Percentiles rank a stretch among this genome's conserved stretches.
phyloP scores from a whole-genome alignment of 2,888 invertebrate species.

The Melieria picta region DNA sequence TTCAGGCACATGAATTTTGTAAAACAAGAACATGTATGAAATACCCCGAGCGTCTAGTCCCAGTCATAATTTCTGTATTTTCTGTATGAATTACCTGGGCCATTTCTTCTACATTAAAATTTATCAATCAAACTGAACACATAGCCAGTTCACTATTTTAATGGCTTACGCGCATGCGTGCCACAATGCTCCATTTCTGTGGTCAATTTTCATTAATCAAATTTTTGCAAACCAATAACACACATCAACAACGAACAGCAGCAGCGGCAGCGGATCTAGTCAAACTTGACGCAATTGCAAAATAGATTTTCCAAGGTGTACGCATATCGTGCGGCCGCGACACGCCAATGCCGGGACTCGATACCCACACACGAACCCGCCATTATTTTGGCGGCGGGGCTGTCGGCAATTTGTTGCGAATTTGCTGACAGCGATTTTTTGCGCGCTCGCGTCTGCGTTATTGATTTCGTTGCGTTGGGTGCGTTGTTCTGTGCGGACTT shows the following conservation, averaged over 20 bases:
- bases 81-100: no score
- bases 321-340: not conserved
- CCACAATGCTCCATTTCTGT: slow-evolving; percentile 18
- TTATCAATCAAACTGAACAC: no score
- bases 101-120: no score
- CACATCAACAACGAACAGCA: not conserved
- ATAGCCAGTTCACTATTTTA: no score
- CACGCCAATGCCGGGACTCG: not conserved
- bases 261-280: slow-evolving; percentile 5
- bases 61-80: no score
- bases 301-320: slow-evolving; percentile 25
- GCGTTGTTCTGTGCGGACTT: no score
- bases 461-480: not conserved
- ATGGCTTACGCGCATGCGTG: no score
- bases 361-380: not conserved
- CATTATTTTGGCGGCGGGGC: slow-evolving; percentile 4
- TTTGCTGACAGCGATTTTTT: slow-evolving; percentile 43
- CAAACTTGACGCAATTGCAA: slow-evolving; percentile 26
- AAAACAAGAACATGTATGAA: no score
- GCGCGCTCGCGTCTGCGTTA: not conserved
- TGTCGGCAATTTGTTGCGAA: slow-evolving; percentile 44
- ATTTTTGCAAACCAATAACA: not conserved
- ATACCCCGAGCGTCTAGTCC: no score
- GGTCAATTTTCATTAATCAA: slow-evolving; percentile 33
- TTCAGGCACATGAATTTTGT: no score